A percentile compares a stretch with the other conserved stretches of the same genome.
These are phyloP conservation scores for Agrotis puta DNA, from an alignment of 2,888 invertebrate genomes.

Conservation along the genomic window DNA sequence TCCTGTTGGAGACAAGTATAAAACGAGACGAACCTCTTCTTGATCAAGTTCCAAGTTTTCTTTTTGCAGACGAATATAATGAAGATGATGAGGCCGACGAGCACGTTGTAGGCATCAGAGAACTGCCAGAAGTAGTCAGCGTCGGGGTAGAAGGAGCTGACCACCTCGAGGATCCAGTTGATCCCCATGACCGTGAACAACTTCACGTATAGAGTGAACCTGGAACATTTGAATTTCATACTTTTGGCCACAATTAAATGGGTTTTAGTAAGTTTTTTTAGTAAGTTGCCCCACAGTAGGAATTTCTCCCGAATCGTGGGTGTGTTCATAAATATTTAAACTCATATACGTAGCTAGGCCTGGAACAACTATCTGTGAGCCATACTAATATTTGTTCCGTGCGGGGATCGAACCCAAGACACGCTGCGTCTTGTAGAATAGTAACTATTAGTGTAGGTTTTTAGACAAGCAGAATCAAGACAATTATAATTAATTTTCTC, in stretches of 20 bases:
- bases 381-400: too few relatives aligned
- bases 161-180: constrained; percentile 94
- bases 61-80: constrained; percentile 94
- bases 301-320: too few relatives aligned
- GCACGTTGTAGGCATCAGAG: constrained; percentile 92
- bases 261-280: constrained; percentile 21
- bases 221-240: constrained; percentile 76
- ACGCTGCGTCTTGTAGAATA: too few relatives aligned
- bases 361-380: too few relatives aligned
- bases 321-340: too few relatives aligned
- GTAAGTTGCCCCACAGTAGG: too few relatives aligned
- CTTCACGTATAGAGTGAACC: constrained; percentile 93
- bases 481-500: background rate
- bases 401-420: too few relatives aligned
- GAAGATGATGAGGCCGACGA: constrained; percentile 93
- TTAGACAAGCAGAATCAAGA: background rate
- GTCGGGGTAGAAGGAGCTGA: constrained; percentile 91
- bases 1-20: constrained; percentile 24
- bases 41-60: constrained; percentile 92
- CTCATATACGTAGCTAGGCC: too few relatives aligned
- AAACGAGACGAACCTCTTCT: constrained; percentile 88
- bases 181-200: constrained; percentile 94
- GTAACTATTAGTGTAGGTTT: too few relatives aligned
- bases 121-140: constrained; percentile 90
- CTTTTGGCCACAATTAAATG: constrained; percentile 53